Evolutionary conservation across 2,888 invertebrate genomes (phyloP), one percentile per base, ranked within the genome.

Genomic region (Nephrocerus scutellatus): DNA sequence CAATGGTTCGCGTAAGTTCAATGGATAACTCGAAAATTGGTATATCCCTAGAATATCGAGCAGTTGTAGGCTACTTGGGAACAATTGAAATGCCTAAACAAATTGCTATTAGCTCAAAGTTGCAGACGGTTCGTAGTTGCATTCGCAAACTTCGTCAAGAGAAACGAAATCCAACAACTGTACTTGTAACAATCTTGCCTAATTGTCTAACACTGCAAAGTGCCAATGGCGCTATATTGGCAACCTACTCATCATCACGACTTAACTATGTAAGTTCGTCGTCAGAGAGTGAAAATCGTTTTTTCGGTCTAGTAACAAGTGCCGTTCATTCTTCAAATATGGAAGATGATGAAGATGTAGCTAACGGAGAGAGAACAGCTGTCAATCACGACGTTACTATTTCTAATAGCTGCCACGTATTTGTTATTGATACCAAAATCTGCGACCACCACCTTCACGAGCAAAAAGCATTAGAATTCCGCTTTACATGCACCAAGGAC

Each of bases 71-170:
- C 2, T 96, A 96, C 66, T 73, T 96, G 31, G 95, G 95, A 15
- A 93, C 95, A 2, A 91, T 96, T 47, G 95, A 95, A 70, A 92
- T 95, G 73, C 93, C 95, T 0, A 83, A 84, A 62, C 83, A 87
- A 50, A 73, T 86, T 28, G 74, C 82, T 35, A 78, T 80, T 30
- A 81, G 81, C 25, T 80, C 84, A 10, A 80, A 89, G 38, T 68
- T 84, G 50, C 77, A 82, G 63, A 80, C 85, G 13, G 82, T 93
- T 12, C 77, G 87, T 41, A 87, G 82, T 40, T 93, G 93, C 46
- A 92, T 96, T 30, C 77, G 88, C 43, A 82, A 91, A 55, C 71
- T 95, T 28, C 75, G 92, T 21, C 84, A 91, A 44, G 95, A 95
- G 55, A 84, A 91, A 63, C 80, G 91, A 32, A 82, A 82, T 10